phyloP scores from a whole-genome alignment of 2,113 vertebrate species.

The Speoplatyrhinus poulsoni region DNA sequence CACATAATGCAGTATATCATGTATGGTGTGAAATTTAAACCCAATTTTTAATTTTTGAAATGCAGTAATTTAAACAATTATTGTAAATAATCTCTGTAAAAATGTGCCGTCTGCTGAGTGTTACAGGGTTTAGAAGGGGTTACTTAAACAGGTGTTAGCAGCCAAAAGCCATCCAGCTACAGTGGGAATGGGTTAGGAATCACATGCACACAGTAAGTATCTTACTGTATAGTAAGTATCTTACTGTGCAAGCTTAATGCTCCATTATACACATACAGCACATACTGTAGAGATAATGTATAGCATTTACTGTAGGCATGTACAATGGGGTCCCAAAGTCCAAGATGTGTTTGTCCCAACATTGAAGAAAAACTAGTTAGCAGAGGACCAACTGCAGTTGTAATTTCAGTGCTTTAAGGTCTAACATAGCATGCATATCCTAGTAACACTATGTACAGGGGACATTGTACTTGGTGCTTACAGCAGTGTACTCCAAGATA shows the following conservation, averaged over 20 bases:
- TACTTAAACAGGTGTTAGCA: constrained; percentile 26
- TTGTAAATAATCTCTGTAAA: background rate
- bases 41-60: background rate
- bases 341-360: too few relatives aligned
- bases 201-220: constrained; percentile 64
- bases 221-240: constrained; percentile 51
- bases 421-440: too few relatives aligned
- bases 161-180: constrained; percentile 14
- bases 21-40: constrained; percentile 55
- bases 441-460: too few relatives aligned
- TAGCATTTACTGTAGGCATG: too few relatives aligned
- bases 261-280: constrained; percentile 54
- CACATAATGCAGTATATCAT: constrained; percentile 9
- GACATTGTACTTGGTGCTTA: too few relatives aligned
- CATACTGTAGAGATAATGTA: constrained; percentile 42
- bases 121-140: constrained; percentile 4
- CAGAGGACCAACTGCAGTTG: too few relatives aligned
- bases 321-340: too few relatives aligned
- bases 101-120: background rate
- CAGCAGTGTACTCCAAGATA: too few relatives aligned
- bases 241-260: constrained; percentile 44
- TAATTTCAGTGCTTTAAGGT: too few relatives aligned
- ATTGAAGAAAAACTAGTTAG: too few relatives aligned
- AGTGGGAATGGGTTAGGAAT: background rate
- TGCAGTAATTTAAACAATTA: background rate